A percentile compares a stretch with the other conserved stretches of the same genome.
These are phyloP conservation scores for Drosophila setosimentum DNA, from an alignment of 2,888 invertebrate genomes.

Conservation along the genomic window DNA sequence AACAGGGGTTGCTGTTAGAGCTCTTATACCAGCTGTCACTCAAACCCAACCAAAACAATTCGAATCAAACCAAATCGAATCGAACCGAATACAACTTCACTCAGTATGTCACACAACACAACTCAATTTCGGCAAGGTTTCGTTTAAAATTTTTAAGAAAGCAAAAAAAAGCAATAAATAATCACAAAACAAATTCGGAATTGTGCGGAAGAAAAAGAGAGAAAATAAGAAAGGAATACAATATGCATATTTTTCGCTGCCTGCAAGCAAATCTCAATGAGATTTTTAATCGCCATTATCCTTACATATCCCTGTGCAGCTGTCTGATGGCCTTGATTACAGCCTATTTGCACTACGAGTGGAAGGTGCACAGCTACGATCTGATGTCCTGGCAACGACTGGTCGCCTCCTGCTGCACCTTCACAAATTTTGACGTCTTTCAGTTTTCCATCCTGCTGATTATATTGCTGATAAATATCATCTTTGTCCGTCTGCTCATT, in stretches of 20 bases:
- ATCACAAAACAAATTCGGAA: constrained; percentile 38
- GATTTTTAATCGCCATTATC: constrained; percentile 72
- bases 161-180: constrained; percentile 4
- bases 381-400: constrained; percentile 70
- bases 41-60: not conserved
- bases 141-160: constrained; percentile 45
- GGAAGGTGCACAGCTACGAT: constrained; percentile 64
- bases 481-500: constrained; percentile 59
- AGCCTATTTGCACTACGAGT: constrained; percentile 76
- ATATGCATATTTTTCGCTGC: constrained; percentile 57
- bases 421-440: constrained; percentile 45
- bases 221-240: not conserved
- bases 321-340: constrained; percentile 58
- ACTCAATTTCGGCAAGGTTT: constrained; percentile 50
- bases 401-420: constrained; percentile 31
- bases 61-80: not conserved
- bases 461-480: constrained; percentile 65
- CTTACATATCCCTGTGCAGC: constrained; percentile 61
- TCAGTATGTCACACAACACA: constrained; percentile 39
- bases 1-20: constrained; percentile 45
- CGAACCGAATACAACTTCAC: constrained; percentile 5
- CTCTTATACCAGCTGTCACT: constrained; percentile 55
- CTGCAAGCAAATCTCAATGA: constrained; percentile 46
- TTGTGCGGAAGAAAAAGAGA: not conserved
- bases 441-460: constrained; percentile 62